Evolutionary conservation across 2,888 invertebrate genomes (phyloP).

Genomic region (Frankliniella intonsa): DNA sequence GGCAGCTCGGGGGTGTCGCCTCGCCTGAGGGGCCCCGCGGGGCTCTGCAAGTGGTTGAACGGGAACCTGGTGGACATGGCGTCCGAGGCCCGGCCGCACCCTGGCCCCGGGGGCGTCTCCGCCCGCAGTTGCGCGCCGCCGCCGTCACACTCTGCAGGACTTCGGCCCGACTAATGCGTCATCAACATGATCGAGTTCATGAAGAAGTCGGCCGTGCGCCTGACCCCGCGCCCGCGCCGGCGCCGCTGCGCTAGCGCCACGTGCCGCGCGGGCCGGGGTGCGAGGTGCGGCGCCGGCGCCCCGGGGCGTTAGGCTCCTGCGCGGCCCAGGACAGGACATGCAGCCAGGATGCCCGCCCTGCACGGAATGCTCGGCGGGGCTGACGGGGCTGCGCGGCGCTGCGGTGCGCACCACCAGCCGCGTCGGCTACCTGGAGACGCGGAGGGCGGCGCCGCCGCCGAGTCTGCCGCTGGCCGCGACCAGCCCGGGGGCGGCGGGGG

Average conservation of each 20-base stretch:
- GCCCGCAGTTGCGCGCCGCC: no score
- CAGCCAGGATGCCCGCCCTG: neutral
- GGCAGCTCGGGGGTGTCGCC: neutral
- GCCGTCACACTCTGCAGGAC: no score
- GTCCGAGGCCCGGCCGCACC: no score
- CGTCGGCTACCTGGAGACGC: slow-evolving; percentile 19
- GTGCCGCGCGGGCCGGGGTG: neutral
- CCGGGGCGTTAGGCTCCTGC: neutral
- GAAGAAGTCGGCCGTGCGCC: no score
- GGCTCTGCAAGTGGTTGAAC: no score
- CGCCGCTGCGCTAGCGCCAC: neutral
- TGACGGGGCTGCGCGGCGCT: neutral
- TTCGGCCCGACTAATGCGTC: no score
- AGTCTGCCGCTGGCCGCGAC: neutral
- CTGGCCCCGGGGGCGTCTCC: no score
- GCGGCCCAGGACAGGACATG: neutral
- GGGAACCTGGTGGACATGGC: no score
- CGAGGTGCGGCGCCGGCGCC: neutral
- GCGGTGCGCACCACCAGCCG: neutral
- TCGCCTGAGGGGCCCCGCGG: no score
- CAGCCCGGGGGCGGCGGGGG: neutral
- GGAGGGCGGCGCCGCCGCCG: neutral
- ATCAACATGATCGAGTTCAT: no score
- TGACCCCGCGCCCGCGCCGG: no score
- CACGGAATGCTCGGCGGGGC: neutral